Base-by-base conservation (phyloP, 2,888 invertebrate genomes). In the Brachyptera risi region DNA sequence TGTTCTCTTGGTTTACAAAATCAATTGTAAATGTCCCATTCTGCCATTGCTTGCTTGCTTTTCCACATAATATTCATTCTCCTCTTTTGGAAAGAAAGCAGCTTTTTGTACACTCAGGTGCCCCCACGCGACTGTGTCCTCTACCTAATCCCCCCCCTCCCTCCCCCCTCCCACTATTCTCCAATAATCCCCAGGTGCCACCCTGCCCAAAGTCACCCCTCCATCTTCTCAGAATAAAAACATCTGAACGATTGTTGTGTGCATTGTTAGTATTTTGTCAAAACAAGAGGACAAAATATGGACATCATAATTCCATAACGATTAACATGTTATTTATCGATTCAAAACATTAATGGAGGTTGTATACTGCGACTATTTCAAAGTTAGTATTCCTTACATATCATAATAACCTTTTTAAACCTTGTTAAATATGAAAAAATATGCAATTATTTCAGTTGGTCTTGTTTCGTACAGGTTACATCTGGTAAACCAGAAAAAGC, bases 81-180 rank as follows among this genome's bases (percentile, higher is more conserved):
- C 4, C 13, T 38, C 40, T 38, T 38, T 38, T 38, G 51, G 51
- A 31, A 51, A 51, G 27, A 51, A 51, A 51, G 51, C 51, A 51
- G 51, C 26, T 51, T 51, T 63, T 63, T 63, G 63, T 63, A 63
- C 63, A 58, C 40, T 63, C 63, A 63, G 63, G 63, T 63, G 63
- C 63, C 59, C 63, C 26, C 40, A 9, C 19, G 27, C 2, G 26
- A 9, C n/a, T 13, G 24, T 26, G 4, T 27, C 47, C 42, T 31
- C 26, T 21, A 19, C 24, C 31, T 47, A 24, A 23, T 24, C 15
- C n/a, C 23, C 26, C 26, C 23, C 50, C 15, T n/a, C n/a, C n/a
- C n/a, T n/a, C n/a, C n/a, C n/a, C n/a, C n/a, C n/a, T n/a, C n/a
- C n/a, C n/a, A n/a, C n/a, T n/a, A n/a, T n/a, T n/a, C n/a, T n/a